Base-by-base conservation (phyloP, 2,888 invertebrate genomes). In the Helleia helle region DNA sequence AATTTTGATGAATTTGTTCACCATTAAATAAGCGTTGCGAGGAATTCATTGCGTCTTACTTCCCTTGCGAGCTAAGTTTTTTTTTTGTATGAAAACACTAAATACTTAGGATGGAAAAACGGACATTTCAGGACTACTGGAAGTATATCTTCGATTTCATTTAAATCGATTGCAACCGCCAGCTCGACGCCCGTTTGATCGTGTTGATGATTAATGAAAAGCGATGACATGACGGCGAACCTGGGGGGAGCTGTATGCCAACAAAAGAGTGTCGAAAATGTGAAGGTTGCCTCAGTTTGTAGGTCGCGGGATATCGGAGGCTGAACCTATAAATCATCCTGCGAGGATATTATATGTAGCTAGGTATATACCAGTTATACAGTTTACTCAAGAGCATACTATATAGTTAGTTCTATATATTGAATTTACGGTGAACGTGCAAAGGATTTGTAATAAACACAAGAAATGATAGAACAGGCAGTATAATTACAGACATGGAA, bases 221-320 rank as follows among this genome's bases (percentile, higher is more conserved):
- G 62, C 71, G 67, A 71, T 79, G 83, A 79, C 83, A 75, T 71
- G 79, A 75, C 81, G 76, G 66, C 75, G 68, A 75, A 76, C 77
- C 80, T 75, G 73, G 71, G 75, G 72, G 61, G 60, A 57, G 59
- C 50, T 18, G 56, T 53, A 48, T 79, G 75, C 70, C 66, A 75
- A 79, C 77, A 79, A 83, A 76, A 65, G 80, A 74, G 72, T 76
- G 70, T 73, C 73, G 74, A 74, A 79, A 79, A 79, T 79, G 71
- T 68, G 79, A 76, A 81, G 79, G 76, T 74, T 74, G 74, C 74
- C 66, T 75, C 70, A 76, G 75, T 80, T 80, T 80, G 79, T 83
- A 81, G 83, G 83, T 81, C 79, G 76, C 66, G 66, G 66, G 63
- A 34, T 69, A 70, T 73, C 69, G 67, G 71, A 67, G 70, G 69